These are phyloP conservation scores for Ctenomys sociabilis DNA, from an alignment of 2,113 vertebrate genomes.

Conservation along the genomic window DNA sequence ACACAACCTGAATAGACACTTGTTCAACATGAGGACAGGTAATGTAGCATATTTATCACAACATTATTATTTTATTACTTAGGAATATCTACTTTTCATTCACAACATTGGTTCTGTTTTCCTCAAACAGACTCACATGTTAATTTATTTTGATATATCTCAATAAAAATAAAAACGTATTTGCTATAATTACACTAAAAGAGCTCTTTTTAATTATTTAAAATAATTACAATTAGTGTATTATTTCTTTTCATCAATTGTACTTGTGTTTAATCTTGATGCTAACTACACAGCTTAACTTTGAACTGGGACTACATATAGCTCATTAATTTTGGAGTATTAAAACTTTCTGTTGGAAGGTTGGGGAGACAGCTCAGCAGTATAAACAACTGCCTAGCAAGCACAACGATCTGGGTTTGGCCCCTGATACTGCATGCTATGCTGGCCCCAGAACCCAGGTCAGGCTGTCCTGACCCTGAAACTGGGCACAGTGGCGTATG, in stretches of 20 bases:
- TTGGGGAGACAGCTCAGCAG: no score
- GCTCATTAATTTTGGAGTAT: constrained; percentile 21
- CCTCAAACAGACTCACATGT: background rate
- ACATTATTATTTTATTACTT: background rate
- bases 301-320: background rate
- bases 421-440: no score
- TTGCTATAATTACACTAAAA: background rate
- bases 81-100: background rate
- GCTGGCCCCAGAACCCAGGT: no score
- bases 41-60: background rate
- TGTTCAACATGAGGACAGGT: background rate
- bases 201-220: background rate
- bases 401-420: no score
- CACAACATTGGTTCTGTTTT: background rate
- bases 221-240: background rate
- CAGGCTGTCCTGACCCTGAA: no score
- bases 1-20: background rate
- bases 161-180: background rate
- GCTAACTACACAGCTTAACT: background rate
- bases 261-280: background rate
- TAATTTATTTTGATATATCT: background rate
- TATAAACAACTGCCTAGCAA: no score
- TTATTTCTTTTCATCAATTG: background rate
- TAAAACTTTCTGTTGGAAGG: background rate
- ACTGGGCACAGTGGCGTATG: no score